Conservation (phyloP, 2,888 invertebrate genomes). For the Lycophotia porphyrea region DNA sequence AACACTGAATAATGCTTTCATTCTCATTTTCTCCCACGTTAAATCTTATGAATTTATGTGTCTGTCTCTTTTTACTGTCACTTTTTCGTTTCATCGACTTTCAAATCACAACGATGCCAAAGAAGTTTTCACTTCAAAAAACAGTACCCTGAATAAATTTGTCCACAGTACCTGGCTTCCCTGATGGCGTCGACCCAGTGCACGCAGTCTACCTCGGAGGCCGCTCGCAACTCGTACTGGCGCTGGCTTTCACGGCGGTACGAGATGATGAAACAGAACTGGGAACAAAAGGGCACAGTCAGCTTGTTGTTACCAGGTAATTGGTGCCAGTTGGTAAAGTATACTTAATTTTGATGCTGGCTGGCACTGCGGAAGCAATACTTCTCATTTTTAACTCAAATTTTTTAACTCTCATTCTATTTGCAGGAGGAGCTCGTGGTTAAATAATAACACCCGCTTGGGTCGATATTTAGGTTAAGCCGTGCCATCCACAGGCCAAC, state of each 20-base stretch:
- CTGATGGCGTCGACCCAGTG: conserved; percentile 97
- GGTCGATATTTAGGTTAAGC: too few relatives aligned
- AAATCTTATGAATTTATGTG: too few relatives aligned
- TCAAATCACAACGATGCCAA: too few relatives aligned
- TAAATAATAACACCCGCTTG: too few relatives aligned
- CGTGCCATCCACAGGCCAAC: too few relatives aligned
- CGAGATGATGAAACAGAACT: conserved; percentile 97
- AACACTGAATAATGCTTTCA: too few relatives aligned
- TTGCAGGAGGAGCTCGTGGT: too few relatives aligned
- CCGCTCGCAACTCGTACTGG: conserved; percentile 96
- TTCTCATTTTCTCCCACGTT: too few relatives aligned
- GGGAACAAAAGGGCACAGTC: conserved; percentile 66
- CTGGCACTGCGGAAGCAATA: neutral
- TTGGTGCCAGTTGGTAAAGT: neutral
- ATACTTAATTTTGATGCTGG: neutral
- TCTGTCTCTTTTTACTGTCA: too few relatives aligned
- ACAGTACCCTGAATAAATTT: neutral
- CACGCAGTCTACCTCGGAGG: conserved; percentile 96
- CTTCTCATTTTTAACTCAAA: neutral
- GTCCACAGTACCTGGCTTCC: conserved; percentile 93
- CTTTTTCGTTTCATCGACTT: too few relatives aligned
- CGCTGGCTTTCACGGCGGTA: conserved; percentile 96
- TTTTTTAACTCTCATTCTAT: neutral
- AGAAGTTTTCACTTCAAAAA: too few relatives aligned
- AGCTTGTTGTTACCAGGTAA: neutral